Evolutionary conservation across 2,888 invertebrate genomes (phyloP), one percentile per base, ranked within the genome.

Genomic region (Acanthococcus lagerstroemiae): DNA sequence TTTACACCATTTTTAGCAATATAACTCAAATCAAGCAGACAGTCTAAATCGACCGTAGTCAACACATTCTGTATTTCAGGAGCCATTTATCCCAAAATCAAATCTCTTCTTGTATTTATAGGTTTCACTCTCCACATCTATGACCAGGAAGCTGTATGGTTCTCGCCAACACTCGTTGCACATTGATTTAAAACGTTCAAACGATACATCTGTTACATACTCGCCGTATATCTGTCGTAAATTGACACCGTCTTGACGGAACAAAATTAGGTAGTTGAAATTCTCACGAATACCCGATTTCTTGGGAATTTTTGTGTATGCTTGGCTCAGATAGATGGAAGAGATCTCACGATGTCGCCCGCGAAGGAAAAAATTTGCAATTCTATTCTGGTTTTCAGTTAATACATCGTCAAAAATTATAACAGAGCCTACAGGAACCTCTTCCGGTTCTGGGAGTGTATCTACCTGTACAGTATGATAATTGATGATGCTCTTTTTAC

Each of bases 391-490:
- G 19, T 73, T 73, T 9, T 73, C 74, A 52, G 73, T 74, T 15
- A 73, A 72, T 21, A 76, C 72, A 71, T 76, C 75, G 69, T 76
- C 75, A 68, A 77, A 76, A 61, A 77, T 74, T 68, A 76, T 72
- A 17, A 76, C 70, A 12, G 74, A 74, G n/a, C n/a, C n/a, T n/a
- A n/a, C n/a, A n/a, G n/a, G n/a, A n/a, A n/a, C n/a, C n/a, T n/a
- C n/a, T n/a, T n/a, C n/a, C n/a, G n/a, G n/a, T n/a, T n/a, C n/a
- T n/a, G n/a, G n/a, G n/a, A n/a, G n/a, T n/a, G n/a, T n/a, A n/a
- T n/a, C n/a, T n/a, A n/a, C n/a, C n/a, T n/a, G n/a, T n/a, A n/a
- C n/a, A n/a, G n/a, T n/a, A n/a, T n/a, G n/a, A n/a, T n/a, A n/a
- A n/a, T n/a, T n/a, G n/a, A n/a, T n/a, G n/a, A n/a, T n/a, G n/a